Base-by-base conservation (phyloP, 2,888 invertebrate genomes). In the Neocrepidodera transversa region DNA sequence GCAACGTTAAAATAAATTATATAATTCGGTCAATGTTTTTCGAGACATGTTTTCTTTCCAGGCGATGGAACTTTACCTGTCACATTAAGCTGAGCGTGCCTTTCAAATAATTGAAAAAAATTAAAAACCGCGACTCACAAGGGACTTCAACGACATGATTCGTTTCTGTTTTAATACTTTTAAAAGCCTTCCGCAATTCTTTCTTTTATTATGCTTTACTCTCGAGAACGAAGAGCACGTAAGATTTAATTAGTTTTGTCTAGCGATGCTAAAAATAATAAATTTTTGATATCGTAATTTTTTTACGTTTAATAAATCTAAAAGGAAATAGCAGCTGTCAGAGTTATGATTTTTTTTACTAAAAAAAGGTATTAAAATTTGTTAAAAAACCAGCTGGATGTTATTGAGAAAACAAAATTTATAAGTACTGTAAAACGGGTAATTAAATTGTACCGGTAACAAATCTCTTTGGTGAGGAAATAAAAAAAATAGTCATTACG, bases 361-460 rank as follows among this genome's bases (percentile, higher is more conserved):
- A 11, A 17, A 51, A 40, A 51, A 28, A n/a, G 40, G 11, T 30
- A 42, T 51, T 51, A 28, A 28, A 28, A 51, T 42, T 26, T 30
- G n/a, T n/a, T n/a, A 17, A 49, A 50, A 65, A 52, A 58, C 59
- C 65, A 67, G 64, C 66, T 66, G 68, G 58, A 57, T 63, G 66
- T 64, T 68, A 69, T 68, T 62, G 66, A 51, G 32, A 48, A 47
- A 48, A 52, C 45, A 60, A 67, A 68, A 70, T 69, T 70, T 70
- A 70, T 68, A 67, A 42, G 55, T 51, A 60, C 60, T 56, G 67
- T 71, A 63, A 71, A 69, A 66, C 42, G 52, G 20, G 66, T 64
- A 67, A 71, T 71, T 71, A 68, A 68, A 58, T 55, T 63, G 47
- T 55, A 62, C 60, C 60, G 58, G 66, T 59, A 65, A 67, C 66